Evolutionary conservation across 2,888 invertebrate species (phyloP), one percentile per base, ranked within the genome.

Genomic region (Mylabris sibirica): DNA sequence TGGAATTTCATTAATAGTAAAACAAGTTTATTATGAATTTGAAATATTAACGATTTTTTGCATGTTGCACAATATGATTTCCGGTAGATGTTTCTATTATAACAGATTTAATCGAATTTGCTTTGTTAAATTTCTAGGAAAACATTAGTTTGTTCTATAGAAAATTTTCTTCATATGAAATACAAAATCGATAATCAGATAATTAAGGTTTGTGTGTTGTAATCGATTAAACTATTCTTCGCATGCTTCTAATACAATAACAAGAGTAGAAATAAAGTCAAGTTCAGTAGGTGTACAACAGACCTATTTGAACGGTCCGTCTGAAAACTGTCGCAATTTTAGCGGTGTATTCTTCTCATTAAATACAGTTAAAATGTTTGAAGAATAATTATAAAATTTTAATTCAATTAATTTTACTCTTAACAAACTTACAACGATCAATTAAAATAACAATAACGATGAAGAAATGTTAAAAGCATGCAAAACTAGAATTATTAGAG

Each of bases 231-330:
- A 72, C 72, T 72, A 74, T 66, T 70, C 72, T 69, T 73, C 71
- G 74, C 69, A 69, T 69, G 69, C 69, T 67, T 69, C 44, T 20
- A 17, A 38, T n/a, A n/a, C n/a, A 61, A 53, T 66, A 17, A 63
- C 59, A 59, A 53, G 17, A 44, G n/a, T 22, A 1, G 20, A 22
- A 53, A 53, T 53, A 53, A 61, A 67, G 69, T 69, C 69, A 69
- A 75, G 79, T 78, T 79, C 76, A 79, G 78, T 78, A 76, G 78
- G 79, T 53, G 53, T 77, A 73, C 69, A 65, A 67, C 69, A 76
- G 72, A 69, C 70, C 67, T 35, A 60, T 41, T 60, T 14, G 20
- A 20, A 53, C 14, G 20, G 38, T 63, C 53, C 24, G 44, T 17
- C 26, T n/a, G 62, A 22, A n/a, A 24, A 41, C 24, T 35, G 30